Percentiles rank a stretch among this genome's conserved stretches.
Evolutionary conservation across 2,888 invertebrate genomes (phyloP).

Genomic region (Caenorhabditis parvicauda): DNA sequence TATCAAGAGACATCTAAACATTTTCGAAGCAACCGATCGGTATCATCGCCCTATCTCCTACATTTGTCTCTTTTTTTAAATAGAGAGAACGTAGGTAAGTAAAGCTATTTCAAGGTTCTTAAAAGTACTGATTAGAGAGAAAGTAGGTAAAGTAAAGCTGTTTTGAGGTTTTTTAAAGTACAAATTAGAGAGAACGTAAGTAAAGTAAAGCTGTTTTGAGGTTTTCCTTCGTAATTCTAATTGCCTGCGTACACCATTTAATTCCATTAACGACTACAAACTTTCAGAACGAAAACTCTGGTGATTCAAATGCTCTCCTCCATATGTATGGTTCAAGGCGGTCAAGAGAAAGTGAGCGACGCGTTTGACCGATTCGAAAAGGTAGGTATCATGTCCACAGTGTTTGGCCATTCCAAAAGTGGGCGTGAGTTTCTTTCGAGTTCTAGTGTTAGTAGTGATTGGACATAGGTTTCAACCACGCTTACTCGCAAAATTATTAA

Average conservation of each 20-base stretch:
- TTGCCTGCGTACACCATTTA: neutral
- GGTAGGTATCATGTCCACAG: neutral
- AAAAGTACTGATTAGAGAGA: neutral
- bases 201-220: neutral
- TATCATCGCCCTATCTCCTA: no score
- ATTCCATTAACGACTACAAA: neutral
- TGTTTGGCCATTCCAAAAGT: no score
- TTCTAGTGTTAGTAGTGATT: no score
- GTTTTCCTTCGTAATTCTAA: neutral
- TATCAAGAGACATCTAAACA: no score
- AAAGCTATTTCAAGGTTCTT: neutral
- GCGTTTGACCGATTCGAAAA: constrained; percentile 88
- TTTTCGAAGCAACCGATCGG: no score
- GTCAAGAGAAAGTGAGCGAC: constrained; percentile 93
- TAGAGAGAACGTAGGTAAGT: no score
- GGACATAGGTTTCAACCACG: no score
- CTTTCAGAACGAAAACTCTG: constrained; percentile 84
- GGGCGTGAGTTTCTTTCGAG: no score
- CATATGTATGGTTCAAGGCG: constrained; percentile 95
- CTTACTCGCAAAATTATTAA: no score
- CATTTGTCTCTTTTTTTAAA: no score
- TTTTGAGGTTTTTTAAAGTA: neutral
- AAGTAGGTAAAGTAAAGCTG: neutral
- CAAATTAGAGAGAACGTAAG: neutral
- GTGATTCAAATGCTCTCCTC: constrained; percentile 95